Evolutionary conservation across 2,888 invertebrate species (phyloP).

Genomic region (Chouioia cunea): DNA sequence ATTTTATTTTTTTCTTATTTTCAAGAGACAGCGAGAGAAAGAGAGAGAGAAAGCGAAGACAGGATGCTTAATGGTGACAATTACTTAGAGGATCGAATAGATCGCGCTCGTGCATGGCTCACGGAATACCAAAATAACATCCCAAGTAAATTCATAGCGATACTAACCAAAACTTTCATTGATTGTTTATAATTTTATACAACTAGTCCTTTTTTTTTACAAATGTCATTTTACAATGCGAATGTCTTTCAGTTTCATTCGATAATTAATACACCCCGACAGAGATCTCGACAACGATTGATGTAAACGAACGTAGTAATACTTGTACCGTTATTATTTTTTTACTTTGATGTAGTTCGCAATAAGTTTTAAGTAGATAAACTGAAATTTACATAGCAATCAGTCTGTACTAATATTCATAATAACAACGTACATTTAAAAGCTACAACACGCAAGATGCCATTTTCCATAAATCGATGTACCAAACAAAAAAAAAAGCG

Average conservation of each 20-base stretch:
- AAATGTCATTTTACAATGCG: background rate
- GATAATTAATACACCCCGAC: slow-evolving; percentile 48
- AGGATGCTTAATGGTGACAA: slow-evolving; percentile 66
- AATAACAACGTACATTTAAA: background rate
- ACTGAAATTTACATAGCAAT: no score
- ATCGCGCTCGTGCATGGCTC: slow-evolving; percentile 58
- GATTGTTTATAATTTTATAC: slow-evolving; percentile 1
- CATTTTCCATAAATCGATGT: no score
- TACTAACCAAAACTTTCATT: background rate
- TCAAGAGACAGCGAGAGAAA: slow-evolving; percentile 25
- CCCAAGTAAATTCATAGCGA: slow-evolving; percentile 42
- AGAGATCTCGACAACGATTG: no score
- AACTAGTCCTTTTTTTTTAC: background rate
- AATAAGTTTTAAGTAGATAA: no score
- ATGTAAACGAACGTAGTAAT: no score
- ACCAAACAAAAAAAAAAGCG: slow-evolving; percentile 18
- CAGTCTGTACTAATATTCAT: no score
- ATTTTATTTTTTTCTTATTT: no score
- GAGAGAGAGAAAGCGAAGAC: slow-evolving; percentile 54
- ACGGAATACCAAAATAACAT: slow-evolving; percentile 68
- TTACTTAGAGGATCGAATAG: slow-evolving; percentile 68
- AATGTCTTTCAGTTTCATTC: background rate
- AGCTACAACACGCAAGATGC: no score
- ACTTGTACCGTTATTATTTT: no score
- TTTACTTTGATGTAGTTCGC: no score